Evolutionary conservation across 2,888 invertebrate genomes (phyloP).

Genomic region (Caenorhabditis auriculariae): DNA sequence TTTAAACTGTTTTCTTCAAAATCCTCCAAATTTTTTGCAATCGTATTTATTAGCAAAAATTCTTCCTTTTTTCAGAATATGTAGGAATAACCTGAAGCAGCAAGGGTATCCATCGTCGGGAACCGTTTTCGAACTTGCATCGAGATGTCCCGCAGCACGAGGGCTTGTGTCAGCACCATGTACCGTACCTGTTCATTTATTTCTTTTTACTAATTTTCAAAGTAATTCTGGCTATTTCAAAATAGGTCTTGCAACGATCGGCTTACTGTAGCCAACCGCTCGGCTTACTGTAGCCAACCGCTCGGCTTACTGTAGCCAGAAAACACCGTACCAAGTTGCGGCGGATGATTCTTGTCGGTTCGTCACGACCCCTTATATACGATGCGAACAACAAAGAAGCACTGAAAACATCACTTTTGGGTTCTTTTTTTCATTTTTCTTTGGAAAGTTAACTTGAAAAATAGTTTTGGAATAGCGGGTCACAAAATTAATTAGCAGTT

Average conservation of each 20-base stretch:
- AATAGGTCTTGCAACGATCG: too few species aligned
- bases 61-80: too few species aligned
- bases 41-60: slow-evolving; percentile 3
- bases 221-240: too few species aligned
- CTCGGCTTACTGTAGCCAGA: too few species aligned
- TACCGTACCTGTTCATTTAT: slow-evolving; percentile 12
- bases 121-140: slow-evolving; percentile 49
- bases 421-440: neutral
- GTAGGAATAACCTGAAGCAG: slow-evolving; percentile 28
- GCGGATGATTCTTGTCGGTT: slow-evolving; percentile 32
- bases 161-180: slow-evolving; percentile 42
- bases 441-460: too few species aligned
- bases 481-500: too few species aligned
- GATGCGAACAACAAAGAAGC: slow-evolving; percentile 49
- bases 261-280: too few species aligned
- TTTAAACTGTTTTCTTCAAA: slow-evolving; percentile 5
- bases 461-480: too few species aligned
- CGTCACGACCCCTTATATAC: slow-evolving; percentile 41
- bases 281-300: too few species aligned
- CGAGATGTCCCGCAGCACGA: slow-evolving; percentile 49
- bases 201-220: neutral
- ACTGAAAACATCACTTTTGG: slow-evolving; percentile 28
- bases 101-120: slow-evolving; percentile 48
- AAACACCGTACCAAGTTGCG: slow-evolving; percentile 36
- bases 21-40: neutral